phyloP scores from a whole-genome alignment of 1,140 invertebrate species.

The Calliphora vicina region DNA sequence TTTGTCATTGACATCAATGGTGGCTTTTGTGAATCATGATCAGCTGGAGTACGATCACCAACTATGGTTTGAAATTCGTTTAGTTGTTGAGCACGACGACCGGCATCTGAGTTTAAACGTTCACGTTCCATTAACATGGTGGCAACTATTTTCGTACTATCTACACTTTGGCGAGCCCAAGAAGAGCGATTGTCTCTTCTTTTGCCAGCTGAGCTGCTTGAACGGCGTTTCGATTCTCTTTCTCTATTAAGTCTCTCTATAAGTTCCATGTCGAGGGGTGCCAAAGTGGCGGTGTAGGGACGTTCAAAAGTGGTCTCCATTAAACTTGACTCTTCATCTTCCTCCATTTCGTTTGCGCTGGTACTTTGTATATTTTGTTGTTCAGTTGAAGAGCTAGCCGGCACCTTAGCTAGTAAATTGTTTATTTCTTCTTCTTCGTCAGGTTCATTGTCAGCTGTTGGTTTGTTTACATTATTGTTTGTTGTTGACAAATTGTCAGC shows the following conservation, averaged over 20 bases:
- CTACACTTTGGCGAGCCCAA: slow-evolving; percentile 43
- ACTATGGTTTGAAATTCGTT: not conserved
- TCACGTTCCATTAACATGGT: slow-evolving; percentile 23
- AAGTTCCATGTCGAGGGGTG: slow-evolving; percentile 51
- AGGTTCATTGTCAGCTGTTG: not conserved
- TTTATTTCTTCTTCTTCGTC: not conserved
- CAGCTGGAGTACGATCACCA: not conserved
- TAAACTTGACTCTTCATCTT: slow-evolving; percentile 20
- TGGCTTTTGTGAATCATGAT: slow-evolving; percentile 33
- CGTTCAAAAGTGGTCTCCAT: slow-evolving; percentile 30
- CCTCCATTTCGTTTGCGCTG: not conserved
- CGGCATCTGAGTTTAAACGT: not conserved
- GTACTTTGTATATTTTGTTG: not conserved
- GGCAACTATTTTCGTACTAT: not conserved
- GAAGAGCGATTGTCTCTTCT: slow-evolving; percentile 31
- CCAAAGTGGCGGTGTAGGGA: slow-evolving; percentile 49
- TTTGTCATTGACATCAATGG: not conserved
- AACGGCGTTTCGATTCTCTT: not conserved
- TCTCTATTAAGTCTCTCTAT: slow-evolving; percentile 44
- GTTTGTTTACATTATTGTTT: slow-evolving; percentile 21
- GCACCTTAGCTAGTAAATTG: not conserved
- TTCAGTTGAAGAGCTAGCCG: not conserved
- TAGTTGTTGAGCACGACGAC: not conserved
- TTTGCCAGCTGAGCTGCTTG: slow-evolving; percentile 42
- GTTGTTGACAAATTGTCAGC: not conserved